Conservation (phyloP, 2,113 vertebrate species). For the Clinocottus analis region DNA sequence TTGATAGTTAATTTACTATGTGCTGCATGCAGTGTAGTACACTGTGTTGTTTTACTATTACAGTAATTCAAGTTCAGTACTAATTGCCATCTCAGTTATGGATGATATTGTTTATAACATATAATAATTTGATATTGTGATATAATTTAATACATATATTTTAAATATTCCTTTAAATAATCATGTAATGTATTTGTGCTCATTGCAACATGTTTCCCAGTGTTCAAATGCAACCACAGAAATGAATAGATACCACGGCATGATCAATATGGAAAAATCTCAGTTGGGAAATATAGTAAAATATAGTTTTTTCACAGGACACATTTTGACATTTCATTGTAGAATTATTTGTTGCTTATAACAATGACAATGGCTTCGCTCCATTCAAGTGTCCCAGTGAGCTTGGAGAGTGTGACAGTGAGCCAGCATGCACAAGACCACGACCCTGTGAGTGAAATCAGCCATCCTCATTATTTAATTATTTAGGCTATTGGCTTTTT, state of each 20-base stretch:
- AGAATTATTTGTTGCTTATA: background rate
- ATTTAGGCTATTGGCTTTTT: background rate
- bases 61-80: background rate
- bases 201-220: background rate
- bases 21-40: background rate
- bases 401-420: background rate
- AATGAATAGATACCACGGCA: background rate
- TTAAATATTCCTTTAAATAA: background rate
- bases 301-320: background rate
- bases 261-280: no score
- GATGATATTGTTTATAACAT: background rate
- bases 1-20: background rate
- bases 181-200: background rate
- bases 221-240: background rate
- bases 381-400: background rate
- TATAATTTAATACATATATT: background rate
- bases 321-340: background rate
- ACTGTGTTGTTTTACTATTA: background rate
- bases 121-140: background rate
- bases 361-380: background rate
- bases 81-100: background rate
- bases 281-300: background rate
- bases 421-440: background rate
- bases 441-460: constrained; percentile 2
- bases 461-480: background rate